A percentile compares a stretch with the other conserved stretches of the same genome.
phyloP scores from a whole-genome alignment of 2,797 vertebrate genomes.

The Chaetodon trifasciatus region DNA sequence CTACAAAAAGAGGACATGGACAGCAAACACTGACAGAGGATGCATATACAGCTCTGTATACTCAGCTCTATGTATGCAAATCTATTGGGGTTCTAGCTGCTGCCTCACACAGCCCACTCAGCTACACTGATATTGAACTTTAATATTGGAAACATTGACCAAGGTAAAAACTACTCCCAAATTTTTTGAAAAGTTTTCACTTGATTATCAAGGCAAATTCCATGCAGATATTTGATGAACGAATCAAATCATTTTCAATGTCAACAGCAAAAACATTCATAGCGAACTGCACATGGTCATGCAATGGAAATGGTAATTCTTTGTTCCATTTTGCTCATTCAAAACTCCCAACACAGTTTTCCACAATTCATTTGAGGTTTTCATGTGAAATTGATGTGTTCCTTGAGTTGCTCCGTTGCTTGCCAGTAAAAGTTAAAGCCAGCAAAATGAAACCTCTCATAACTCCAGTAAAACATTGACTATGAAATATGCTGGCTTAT shows the following conservation, averaged over 20 bases:
- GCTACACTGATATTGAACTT: background rate
- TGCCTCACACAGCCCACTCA: background rate
- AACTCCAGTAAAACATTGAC: conserved; percentile 11
- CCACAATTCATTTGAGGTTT: background rate
- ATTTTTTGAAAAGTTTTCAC: background rate
- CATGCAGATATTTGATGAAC: background rate
- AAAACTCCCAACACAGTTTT: background rate
- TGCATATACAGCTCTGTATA: background rate
- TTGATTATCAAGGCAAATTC: background rate
- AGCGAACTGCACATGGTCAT: background rate
- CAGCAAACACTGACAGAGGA: background rate
- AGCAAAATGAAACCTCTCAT: conserved; percentile 11
- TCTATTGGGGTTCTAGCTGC: too few relatives aligned
- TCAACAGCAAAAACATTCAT: background rate
- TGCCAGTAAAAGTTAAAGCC: conserved; percentile 15
- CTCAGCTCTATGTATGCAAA: too few relatives aligned
- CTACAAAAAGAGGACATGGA: background rate
- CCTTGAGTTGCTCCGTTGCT: background rate
- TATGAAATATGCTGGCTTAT: background rate
- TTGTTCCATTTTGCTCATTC: background rate
- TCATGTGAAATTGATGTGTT: conserved; percentile 22
- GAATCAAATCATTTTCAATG: background rate
- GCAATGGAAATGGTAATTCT: background rate
- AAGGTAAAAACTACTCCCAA: background rate
- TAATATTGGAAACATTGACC: background rate